Evolutionary conservation across 2,113 vertebrate genomes (phyloP), one percentile per base, ranked within the genome.

Genomic region (Vidua chalybeata): DNA sequence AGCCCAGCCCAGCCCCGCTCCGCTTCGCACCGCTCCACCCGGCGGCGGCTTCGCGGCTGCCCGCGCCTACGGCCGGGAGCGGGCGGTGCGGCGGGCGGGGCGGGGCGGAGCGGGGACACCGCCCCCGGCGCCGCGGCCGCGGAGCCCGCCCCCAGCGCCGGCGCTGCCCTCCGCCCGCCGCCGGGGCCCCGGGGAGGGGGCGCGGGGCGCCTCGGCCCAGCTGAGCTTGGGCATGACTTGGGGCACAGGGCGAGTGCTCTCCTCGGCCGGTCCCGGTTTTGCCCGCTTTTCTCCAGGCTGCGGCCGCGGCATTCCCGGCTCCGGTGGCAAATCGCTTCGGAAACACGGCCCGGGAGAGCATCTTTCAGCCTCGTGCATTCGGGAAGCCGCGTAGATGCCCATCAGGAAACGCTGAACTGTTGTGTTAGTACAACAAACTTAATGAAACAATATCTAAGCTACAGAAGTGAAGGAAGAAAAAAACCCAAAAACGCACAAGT

Each of bases 171-270:
- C 30, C 39, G 55, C 22, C 23, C 45, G 43, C 31, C 11, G 52
- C 8, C 46, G 55, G 13, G 28, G 26, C 21, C 71, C n/a, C 52
- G 33, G 30, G 19, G 13, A 0, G 13, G 10, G 2, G n/a, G 21
- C 2, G 13, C 0, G 15, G 28, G 20, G 31, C 27, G 10, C 28
- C 22, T 39, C n/a, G 30, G 79, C 4, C 5, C 28, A 9, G 7
- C 52, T 1, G 10, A 8, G 13, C 9, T 3, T 30, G 3, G 55
- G 41, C 27, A 0, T 8, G 19, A 0, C 31, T 3, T 26, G 7
- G 54, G 10, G n/a, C 37, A 11, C n/a, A 0, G 28, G 30, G 7
- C 10, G 1, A 30, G 4, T 11, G 79, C 37, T 31, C 1, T 18
- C 8, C 13, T 18, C n/a, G 35, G 66, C 37, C 37, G 39, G 39